Base-by-base conservation (phyloP, 2,113 vertebrate genomes). In the Setophaga kirtlandii region DNA sequence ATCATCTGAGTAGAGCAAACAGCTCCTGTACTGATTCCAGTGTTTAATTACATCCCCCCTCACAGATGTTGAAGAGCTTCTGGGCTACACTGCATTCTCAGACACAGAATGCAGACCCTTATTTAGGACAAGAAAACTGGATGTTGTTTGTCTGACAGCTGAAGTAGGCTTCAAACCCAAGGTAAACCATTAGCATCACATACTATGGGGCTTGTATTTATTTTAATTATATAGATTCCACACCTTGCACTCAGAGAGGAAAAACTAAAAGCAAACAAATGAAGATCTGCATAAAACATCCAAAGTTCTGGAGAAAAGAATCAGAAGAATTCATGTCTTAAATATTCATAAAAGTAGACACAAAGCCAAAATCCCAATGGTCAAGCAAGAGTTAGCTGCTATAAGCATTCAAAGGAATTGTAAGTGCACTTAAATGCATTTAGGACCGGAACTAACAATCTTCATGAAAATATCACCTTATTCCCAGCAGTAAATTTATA, bases 1-100 rank as follows among this genome's bases (percentile, higher is more conserved):
- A 85, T 91, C 67, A 70, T 91, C 3, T 88, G 79, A 85, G 47
- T 13, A 59, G 56, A 93, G 88, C 75, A 92, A 96, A 85, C 37
- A 85, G 59, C 83, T 94, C 75, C 87, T 90, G 90, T 83, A 74
- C 92, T 53, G 60, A 14, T 81, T 96, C 83, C 83, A 95, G 25
- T 12, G 44, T 78, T 88, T 96, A 93, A 94, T 92, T 88, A 78
- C 69, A 88, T 83, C 73, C 79, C 89, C 70, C 60, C 39, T 68
- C 75, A 55, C 85, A 93, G 71, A 94, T 88, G 90, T 35, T 86
- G 68, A 68, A 75, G 85, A 81, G 82, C 73, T 96, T 78, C 88
- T 89, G 83, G 64, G 31, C 63, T 81, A 11, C 33, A 11, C n/a
- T 83, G 71, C 56, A 33, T 94, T 69, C 84, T 80, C 84, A 94